These are phyloP conservation scores for Burhinus bistriatus DNA, from an alignment of 2,113 vertebrate genomes.

Conservation along the genomic window DNA sequence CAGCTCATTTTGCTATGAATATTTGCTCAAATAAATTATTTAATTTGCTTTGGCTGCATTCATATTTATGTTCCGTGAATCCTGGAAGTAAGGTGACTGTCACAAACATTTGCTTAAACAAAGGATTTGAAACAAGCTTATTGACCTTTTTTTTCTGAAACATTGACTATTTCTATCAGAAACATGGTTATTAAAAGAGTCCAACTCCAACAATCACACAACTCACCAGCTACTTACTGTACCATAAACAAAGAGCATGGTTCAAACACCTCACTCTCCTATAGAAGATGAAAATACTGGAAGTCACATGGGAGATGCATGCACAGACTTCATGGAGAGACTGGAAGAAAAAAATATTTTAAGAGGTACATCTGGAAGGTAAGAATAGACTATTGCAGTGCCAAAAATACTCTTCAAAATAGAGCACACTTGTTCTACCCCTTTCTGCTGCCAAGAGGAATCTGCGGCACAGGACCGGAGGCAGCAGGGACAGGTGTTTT, in stretches of 20 bases:
- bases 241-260: neutral
- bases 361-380: constrained; percentile 13
- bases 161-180: neutral
- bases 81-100: neutral
- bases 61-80: neutral
- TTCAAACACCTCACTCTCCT: neutral
- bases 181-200: neutral
- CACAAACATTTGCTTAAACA: neutral
- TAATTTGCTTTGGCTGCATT: neutral
- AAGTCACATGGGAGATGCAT: neutral
- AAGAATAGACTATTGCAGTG: neutral
- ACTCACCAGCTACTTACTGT: neutral
- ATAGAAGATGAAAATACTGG: neutral
- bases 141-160: neutral
- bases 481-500: constrained; percentile 53
- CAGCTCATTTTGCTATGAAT: neutral
- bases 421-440: neutral
- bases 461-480: neutral
- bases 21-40: neutral
- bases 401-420: constrained; percentile 40
- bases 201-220: neutral
- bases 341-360: neutral
- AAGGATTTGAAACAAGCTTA: neutral
- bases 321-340: neutral
- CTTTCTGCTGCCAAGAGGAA: constrained; percentile 25